phyloP scores from a whole-genome alignment of 2,797 vertebrate species.

The Falco concolor region DNA sequence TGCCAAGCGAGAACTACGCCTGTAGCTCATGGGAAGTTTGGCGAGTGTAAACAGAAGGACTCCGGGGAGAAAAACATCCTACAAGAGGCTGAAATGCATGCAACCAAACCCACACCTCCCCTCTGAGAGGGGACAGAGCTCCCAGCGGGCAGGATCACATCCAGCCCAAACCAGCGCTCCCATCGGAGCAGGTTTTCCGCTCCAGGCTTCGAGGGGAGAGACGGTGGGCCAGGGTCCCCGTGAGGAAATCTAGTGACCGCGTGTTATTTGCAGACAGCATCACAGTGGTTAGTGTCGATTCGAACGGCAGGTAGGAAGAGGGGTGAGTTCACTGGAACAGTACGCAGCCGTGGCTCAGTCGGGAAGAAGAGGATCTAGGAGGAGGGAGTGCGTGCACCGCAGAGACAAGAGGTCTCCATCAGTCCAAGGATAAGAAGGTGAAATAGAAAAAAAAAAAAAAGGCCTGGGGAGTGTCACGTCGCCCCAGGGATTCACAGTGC shows the following conservation, averaged over 20 bases:
- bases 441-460: constrained; percentile 38
- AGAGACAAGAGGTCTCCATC: constrained; percentile 53
- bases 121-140: neutral
- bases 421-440: constrained; percentile 51
- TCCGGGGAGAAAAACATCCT: neutral
- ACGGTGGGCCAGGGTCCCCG: neutral
- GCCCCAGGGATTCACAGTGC: constrained; percentile 65
- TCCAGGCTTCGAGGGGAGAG: neutral
- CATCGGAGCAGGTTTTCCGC: neutral
- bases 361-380: constrained; percentile 14
- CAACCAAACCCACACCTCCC: neutral
- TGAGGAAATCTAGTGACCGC: neutral
- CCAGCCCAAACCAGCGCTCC: neutral
- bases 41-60: constrained; percentile 4
- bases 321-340: constrained; percentile 30
- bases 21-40: neutral
- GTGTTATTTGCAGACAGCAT: constrained; percentile 60
- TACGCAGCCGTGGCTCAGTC: constrained; percentile 37
- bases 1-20: neutral
- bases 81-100: neutral
- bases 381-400: constrained; percentile 24
- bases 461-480: constrained; percentile 35
- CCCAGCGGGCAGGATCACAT: neutral
- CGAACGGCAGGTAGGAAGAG: constrained; percentile 10
- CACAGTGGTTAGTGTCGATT: constrained; percentile 72